Evolutionary conservation across 1,140 invertebrate genomes (phyloP).

Genomic region (Cotesia glomerata): DNA sequence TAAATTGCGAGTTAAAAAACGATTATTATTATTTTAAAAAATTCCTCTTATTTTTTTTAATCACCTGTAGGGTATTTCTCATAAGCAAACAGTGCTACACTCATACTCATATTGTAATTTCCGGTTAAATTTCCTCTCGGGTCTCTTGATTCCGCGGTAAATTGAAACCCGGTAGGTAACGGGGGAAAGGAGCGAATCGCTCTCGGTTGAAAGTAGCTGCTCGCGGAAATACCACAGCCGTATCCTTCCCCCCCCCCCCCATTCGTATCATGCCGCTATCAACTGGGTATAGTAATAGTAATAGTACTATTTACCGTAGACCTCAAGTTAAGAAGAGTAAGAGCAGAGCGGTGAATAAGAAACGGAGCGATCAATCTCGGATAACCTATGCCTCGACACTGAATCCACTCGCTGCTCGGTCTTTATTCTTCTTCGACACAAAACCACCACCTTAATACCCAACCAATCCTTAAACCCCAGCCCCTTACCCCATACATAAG

Average conservation of each 20-base stretch:
- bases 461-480: background rate
- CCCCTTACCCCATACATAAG: background rate
- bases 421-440: constrained; percentile 26
- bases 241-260: constrained; percentile 30
- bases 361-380: constrained; percentile 51
- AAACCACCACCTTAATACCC: background rate
- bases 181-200: constrained; percentile 14
- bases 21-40: background rate
- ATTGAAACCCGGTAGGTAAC: constrained; percentile 44
- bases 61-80: background rate
- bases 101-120: constrained; percentile 15
- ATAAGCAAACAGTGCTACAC: background rate
- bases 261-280: too few relatives aligned
- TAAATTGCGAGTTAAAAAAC: background rate
- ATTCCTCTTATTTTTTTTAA: background rate
- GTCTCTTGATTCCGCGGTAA: constrained; percentile 25
- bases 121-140: constrained; percentile 27
- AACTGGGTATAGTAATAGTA: too few relatives aligned
- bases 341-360: constrained; percentile 43
- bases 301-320: too few relatives aligned
- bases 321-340: background rate
- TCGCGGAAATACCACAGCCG: constrained; percentile 44
- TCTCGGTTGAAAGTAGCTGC: background rate
- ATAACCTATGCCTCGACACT: constrained; percentile 44
- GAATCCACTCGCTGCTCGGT: constrained; percentile 26